Percentiles rank a stretch among this genome's conserved stretches.
Conservation (phyloP, 2,888 invertebrate species). For the Acrobeloides nanus region DNA sequence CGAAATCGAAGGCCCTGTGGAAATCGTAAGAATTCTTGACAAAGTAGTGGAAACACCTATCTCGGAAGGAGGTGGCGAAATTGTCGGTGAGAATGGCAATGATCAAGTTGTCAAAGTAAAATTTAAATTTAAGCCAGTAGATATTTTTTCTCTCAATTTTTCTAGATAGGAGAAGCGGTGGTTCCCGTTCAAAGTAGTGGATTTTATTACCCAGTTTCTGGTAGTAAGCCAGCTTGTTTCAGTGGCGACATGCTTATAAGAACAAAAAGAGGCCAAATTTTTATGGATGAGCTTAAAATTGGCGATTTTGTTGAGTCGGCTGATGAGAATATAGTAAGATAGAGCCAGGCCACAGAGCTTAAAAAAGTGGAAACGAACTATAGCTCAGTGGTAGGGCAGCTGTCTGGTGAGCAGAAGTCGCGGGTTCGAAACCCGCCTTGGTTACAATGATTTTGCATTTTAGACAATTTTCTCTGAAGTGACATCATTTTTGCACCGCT, state of each 20-base stretch:
- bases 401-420: too few relatives aligned
- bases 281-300: slow-evolving; percentile 32
- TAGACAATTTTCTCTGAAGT: slow-evolving; percentile 34
- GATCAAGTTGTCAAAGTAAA: slow-evolving; percentile 17
- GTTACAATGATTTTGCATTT: neutral
- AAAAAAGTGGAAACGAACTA: too few relatives aligned
- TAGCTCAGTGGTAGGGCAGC: too few relatives aligned
- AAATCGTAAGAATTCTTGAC: slow-evolving; percentile 40
- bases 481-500: slow-evolving; percentile 33
- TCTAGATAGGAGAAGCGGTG: slow-evolving; percentile 42
- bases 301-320: slow-evolving; percentile 36
- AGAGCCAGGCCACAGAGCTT: too few relatives aligned
- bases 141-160: neutral
- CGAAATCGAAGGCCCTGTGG: slow-evolving; percentile 28
- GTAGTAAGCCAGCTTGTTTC: slow-evolving; percentile 39
- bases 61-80: slow-evolving; percentile 1
- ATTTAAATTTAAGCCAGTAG: neutral
- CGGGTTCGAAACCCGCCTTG: too few relatives aligned
- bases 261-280: slow-evolving; percentile 6
- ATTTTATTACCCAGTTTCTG: slow-evolving; percentile 43
- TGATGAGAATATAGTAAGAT: slow-evolving; percentile 30
- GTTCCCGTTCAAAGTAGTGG: slow-evolving; percentile 42
- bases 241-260: slow-evolving; percentile 19
- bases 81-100: slow-evolving; percentile 8
- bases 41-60: slow-evolving; percentile 32